Percentiles rank a stretch among this genome's conserved stretches.
These are phyloP conservation scores for Myxocyprinus asiaticus DNA, from an alignment of 2,113 vertebrate species.

Conservation along the genomic window DNA sequence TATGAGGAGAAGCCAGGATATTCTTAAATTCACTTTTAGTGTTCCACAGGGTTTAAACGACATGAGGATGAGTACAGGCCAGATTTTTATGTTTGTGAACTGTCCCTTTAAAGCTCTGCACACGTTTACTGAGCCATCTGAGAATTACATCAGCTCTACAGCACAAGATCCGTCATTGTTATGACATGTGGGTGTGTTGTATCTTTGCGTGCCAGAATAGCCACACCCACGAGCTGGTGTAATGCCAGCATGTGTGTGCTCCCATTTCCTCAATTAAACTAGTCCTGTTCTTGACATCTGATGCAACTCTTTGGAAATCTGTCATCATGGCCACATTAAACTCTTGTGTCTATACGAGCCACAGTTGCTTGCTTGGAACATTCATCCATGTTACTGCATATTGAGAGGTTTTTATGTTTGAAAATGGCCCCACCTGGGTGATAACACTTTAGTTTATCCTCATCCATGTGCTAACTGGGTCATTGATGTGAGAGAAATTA, in stretches of 20 bases:
- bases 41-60: no score
- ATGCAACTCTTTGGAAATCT: background rate
- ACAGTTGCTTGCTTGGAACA: background rate
- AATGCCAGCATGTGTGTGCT: background rate
- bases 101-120: background rate
- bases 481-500: conserved; percentile 47
- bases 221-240: conserved; percentile 8
- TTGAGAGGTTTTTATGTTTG: background rate
- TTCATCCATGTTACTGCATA: background rate
- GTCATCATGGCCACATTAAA: background rate
- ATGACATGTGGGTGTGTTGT: background rate
- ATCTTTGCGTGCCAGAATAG: background rate
- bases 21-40: no score
- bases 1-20: no score
- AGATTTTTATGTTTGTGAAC: no score
- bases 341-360: no score
- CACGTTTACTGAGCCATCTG: background rate
- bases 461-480: conserved; percentile 73
- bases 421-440: conserved; percentile 17
- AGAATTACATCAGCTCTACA: background rate
- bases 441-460: no score
- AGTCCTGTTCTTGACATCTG: background rate
- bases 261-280: background rate
- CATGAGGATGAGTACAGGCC: no score
- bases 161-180: background rate